phyloP scores from a whole-genome alignment of 2,888 invertebrate genomes.

The Allophyes oxyacanthae region DNA sequence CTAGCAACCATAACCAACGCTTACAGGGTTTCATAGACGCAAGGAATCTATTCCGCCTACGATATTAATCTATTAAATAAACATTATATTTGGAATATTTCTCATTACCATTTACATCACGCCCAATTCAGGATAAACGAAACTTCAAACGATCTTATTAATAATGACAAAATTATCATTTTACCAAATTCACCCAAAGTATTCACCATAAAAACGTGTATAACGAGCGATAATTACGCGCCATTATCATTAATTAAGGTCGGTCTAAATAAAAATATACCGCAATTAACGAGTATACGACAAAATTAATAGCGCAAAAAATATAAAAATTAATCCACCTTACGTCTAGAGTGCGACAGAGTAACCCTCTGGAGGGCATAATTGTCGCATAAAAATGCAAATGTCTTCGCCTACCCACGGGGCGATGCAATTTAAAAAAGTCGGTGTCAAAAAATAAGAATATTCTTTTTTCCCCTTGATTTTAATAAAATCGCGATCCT shows the following conservation, averaged over 20 bases:
- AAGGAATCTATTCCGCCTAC: too few relatives aligned
- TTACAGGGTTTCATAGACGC: too few relatives aligned
- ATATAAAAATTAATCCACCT: constrained; percentile 51
- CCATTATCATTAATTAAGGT: constrained; percentile 50
- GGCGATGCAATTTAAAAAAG: constrained; percentile 57
- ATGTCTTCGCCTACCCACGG: constrained; percentile 51
- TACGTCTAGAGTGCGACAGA: constrained; percentile 34
- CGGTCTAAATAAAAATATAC: constrained; percentile 45
- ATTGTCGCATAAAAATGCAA: constrained; percentile 72
- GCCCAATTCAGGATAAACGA: constrained; percentile 12
- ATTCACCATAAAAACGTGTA: constrained; percentile 34
- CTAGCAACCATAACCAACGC: too few relatives aligned
- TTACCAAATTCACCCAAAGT: constrained; percentile 22
- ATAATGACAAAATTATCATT: constrained; percentile 34
- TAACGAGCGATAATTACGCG: constrained; percentile 35
- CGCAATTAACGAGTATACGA: constrained; percentile 40
- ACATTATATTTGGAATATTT: not conserved
- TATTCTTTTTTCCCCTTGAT: constrained; percentile 50
- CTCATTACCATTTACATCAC: constrained; percentile 3
- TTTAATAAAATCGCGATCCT: constrained; percentile 56
- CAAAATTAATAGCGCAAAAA: constrained; percentile 55
- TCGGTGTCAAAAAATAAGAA: constrained; percentile 51
- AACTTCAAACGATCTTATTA: constrained; percentile 32
- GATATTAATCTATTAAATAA: not conserved
- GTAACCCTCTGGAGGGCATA: constrained; percentile 52